A percentile compares a stretch with the other conserved stretches of the same genome.
Evolutionary conservation across 2,888 invertebrate species (phyloP).

Genomic region (Syrphus vitripennis): DNA sequence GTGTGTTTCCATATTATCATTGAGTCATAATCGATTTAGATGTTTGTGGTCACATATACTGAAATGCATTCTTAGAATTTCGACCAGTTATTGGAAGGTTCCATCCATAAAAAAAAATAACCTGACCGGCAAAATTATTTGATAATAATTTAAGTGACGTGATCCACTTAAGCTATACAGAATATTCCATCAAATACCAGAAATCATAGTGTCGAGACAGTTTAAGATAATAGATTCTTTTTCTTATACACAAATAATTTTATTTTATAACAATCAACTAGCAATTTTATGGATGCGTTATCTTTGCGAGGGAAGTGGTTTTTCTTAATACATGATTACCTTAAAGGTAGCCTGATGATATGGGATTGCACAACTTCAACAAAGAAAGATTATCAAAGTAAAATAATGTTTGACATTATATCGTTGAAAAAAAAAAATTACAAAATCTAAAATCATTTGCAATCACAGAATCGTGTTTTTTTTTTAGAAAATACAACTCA

Average conservation of each 20-base stretch:
- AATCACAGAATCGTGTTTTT: background rate
- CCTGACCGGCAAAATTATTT: background rate
- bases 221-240: background rate
- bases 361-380: background rate
- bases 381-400: background rate
- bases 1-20: background rate
- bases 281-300: background rate
- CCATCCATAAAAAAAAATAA: background rate
- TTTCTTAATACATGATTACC: background rate
- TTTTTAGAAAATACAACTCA: background rate
- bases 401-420: background rate
- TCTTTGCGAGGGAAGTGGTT: background rate
- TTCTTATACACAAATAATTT: background rate
- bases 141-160: background rate
- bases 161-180: background rate
- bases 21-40: background rate
- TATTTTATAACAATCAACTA: background rate
- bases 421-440: background rate
- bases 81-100: background rate
- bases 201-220: background rate
- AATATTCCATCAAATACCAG: background rate
- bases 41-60: slow-evolving; percentile 2
- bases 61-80: background rate
- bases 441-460: background rate
- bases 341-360: background rate